phyloP scores from a whole-genome alignment of 2,888 invertebrate genomes.

The Epicampocera succincta region DNA sequence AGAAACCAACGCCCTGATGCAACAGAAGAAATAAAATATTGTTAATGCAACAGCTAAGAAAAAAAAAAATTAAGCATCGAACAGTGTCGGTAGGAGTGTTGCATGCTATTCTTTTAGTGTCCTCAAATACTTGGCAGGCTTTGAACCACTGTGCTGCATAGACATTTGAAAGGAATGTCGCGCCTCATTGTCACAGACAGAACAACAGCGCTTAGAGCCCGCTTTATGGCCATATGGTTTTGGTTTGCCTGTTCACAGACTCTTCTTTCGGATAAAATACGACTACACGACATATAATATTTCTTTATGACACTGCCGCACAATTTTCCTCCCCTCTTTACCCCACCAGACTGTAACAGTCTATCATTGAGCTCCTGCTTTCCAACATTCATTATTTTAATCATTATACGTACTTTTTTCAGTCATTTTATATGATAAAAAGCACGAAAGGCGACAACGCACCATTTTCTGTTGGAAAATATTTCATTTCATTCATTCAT shows the following conservation, averaged over 20 bases:
- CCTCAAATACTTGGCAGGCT: background rate
- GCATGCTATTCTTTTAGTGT: background rate
- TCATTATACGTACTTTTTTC: constrained; percentile 31
- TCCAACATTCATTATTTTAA: constrained; percentile 54
- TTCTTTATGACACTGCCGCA: constrained; percentile 14
- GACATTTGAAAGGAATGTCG: constrained; percentile 9
- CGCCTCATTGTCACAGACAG: constrained; percentile 35
- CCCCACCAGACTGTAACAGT: background rate
- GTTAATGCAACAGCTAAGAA: constrained; percentile 39
- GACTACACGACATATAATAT: background rate
- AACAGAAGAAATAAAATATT: constrained; percentile 4
- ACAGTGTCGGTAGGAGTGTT: background rate
- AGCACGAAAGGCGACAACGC: constrained; percentile 17
- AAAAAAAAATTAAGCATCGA: background rate
- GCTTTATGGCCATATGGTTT: constrained; percentile 24
- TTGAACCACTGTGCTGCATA: background rate
- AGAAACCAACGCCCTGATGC: background rate
- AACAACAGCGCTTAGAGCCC: background rate
- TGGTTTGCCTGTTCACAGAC: background rate
- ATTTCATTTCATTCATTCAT: constrained; percentile 9
- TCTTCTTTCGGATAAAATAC: background rate
- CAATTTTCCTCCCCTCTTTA: background rate
- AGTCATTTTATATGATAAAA: constrained; percentile 20
- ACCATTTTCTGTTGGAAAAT: constrained; percentile 26
- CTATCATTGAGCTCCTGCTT: constrained; percentile 25